Conservation (phyloP, 2,113 vertebrate species). For the Melanostigma gelatinosum region DNA sequence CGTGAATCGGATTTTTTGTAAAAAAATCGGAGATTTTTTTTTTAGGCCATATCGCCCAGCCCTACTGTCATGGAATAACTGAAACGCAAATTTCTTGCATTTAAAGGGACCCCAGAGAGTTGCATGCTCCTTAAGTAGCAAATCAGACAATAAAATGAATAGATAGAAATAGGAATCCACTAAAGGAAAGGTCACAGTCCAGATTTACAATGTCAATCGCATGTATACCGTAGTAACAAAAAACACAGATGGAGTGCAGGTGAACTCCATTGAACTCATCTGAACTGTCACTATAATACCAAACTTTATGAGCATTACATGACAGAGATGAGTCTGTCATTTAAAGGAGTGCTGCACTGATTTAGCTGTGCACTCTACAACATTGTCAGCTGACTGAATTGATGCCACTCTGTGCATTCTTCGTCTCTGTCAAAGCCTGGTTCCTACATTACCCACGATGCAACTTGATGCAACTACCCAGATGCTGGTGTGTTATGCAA, state of each 20-base stretch:
- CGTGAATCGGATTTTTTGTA: too few relatives aligned
- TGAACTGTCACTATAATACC: background rate
- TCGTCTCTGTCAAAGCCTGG: background rate
- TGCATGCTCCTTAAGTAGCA: background rate
- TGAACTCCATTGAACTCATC: conserved; percentile 2
- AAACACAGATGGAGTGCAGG: background rate
- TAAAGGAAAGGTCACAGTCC: background rate
- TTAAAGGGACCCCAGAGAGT: background rate
- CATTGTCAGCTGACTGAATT: background rate
- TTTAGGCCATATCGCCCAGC: too few relatives aligned
- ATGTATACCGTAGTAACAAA: background rate
- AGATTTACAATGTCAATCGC: conserved; percentile 1
- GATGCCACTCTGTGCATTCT: background rate
- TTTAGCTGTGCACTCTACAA: background rate
- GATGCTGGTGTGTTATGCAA: background rate
- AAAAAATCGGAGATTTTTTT: too few relatives aligned
- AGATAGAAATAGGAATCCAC: background rate
- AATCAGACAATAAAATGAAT: background rate
- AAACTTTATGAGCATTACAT: conserved; percentile 18
- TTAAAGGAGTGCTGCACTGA: background rate
- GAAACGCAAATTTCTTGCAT: background rate
- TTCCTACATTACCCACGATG: background rate
- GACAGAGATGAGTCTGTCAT: background rate
- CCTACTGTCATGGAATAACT: background rate
- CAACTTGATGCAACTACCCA: background rate